Evolutionary conservation across 2,797 vertebrate species (phyloP).

Genomic region (Melanotaenia parkinsoni): DNA sequence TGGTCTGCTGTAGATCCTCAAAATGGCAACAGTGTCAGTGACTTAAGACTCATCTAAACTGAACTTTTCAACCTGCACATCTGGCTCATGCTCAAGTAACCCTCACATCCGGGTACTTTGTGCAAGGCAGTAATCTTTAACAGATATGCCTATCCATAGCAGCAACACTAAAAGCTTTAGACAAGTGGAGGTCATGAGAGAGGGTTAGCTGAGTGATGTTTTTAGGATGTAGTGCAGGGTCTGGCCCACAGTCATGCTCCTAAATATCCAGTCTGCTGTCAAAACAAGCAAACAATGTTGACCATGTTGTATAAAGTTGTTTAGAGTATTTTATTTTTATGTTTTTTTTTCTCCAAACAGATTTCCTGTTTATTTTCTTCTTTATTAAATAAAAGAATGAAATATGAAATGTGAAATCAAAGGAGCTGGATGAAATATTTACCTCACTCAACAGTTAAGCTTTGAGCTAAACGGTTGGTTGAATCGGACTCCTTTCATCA

Average conservation of each 20-base stretch:
- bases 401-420: not conserved
- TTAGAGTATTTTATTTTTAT: conserved; percentile 19
- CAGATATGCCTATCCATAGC: conserved; percentile 30
- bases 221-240: conserved; percentile 61
- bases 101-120: conserved; percentile 16
- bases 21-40: conserved; percentile 35
- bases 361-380: not conserved
- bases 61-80: conserved; percentile 63
- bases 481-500: not conserved
- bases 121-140: conserved; percentile 41
- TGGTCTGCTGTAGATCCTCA: conserved; percentile 42
- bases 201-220: conserved; percentile 65
- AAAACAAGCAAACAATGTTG: conserved; percentile 53
- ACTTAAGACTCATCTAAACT: conserved; percentile 41
- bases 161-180: conserved; percentile 60
- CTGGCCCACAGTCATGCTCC: conserved; percentile 47
- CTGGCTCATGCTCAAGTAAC: conserved; percentile 27
- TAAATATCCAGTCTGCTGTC: conserved; percentile 34
- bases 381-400: not conserved
- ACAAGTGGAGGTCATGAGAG: conserved; percentile 48
- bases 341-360: not conserved
- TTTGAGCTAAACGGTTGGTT: conserved; percentile 8
- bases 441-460: conserved; percentile 12
- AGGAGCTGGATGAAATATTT: not conserved
- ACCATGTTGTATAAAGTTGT: conserved; percentile 19